These are phyloP conservation scores for Channa argus DNA, from an alignment of 2,113 vertebrate genomes.

Conservation along the genomic window DNA sequence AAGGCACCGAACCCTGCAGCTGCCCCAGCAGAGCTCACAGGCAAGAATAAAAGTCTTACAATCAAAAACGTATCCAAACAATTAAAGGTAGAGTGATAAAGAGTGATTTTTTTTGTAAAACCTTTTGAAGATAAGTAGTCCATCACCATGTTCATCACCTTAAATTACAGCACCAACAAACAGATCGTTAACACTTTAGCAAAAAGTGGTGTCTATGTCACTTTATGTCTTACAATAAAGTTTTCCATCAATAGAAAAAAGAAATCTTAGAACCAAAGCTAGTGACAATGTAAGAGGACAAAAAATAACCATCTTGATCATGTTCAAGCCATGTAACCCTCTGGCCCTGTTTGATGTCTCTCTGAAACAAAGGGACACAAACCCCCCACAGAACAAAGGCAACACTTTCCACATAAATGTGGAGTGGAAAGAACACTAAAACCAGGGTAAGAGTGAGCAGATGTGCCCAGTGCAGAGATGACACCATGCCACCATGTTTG, in stretches of 20 bases:
- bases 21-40: conserved; percentile 1
- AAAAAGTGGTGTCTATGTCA: too few relatives aligned
- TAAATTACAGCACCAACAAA: conserved; percentile 10
- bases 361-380: conserved; percentile 70
- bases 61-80: conserved; percentile 1
- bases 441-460: conserved; percentile 75
- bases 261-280: neutral
- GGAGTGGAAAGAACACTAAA: conserved; percentile 78
- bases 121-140: too few relatives aligned
- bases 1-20: conserved; percentile 21
- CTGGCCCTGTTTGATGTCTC: conserved; percentile 61
- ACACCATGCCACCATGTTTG: conserved; percentile 71
- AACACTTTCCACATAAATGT: conserved; percentile 79
- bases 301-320: conserved; percentile 72
- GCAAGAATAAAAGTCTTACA: neutral
- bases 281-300: conserved; percentile 37
- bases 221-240: conserved; percentile 17
- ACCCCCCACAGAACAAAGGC: conserved; percentile 76
- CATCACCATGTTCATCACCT: neutral
- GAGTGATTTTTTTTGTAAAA: too few relatives aligned
- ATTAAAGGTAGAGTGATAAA: neutral
- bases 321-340: conserved; percentile 62
- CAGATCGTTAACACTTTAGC: neutral
- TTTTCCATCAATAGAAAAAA: conserved; percentile 36
- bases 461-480: conserved; percentile 75